A percentile compares a stretch with the other conserved stretches of the same genome.
These are phyloP conservation scores for Ectropis grisescens DNA, from an alignment of 1,140 invertebrate species.

Conservation along the genomic window DNA sequence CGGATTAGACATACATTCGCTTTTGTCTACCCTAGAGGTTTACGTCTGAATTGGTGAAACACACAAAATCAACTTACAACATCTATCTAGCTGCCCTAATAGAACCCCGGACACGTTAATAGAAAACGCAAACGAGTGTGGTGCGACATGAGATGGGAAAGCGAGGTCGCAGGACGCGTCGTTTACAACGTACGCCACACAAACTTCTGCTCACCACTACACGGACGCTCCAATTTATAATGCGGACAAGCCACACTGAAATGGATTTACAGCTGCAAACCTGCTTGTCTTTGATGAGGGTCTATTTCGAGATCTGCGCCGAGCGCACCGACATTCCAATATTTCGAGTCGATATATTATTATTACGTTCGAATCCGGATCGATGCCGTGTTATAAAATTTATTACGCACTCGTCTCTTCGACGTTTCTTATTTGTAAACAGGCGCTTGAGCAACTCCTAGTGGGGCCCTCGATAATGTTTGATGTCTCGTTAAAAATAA, in stretches of 20 bases:
- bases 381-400: conserved; percentile 65
- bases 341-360: conserved; percentile 65
- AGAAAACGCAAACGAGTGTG: conserved; percentile 54
- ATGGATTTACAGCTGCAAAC: conserved; percentile 69
- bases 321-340: conserved; percentile 62
- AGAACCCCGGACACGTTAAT: conserved; percentile 49
- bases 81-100: conserved; percentile 45
- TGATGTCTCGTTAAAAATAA: conserved; percentile 68
- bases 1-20: no score
- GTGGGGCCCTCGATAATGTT: conserved; percentile 53
- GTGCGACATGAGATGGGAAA: conserved; percentile 32
- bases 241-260: conserved; percentile 63
- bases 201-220: conserved; percentile 22
- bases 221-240: conserved; percentile 58
- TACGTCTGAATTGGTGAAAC: no score
- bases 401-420: conserved; percentile 63
- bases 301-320: conserved; percentile 61
- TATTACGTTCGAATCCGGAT: conserved; percentile 63
- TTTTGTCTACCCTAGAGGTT: no score
- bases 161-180: conserved; percentile 33
- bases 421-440: conserved; percentile 64
- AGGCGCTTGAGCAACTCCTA: conserved; percentile 51
- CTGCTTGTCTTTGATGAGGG: conserved; percentile 69
- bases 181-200: conserved; percentile 26
- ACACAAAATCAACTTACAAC: conserved; percentile 53